Evolutionary conservation across 2,113 vertebrate genomes (phyloP).

Genomic region (Chunga burmeisteri): DNA sequence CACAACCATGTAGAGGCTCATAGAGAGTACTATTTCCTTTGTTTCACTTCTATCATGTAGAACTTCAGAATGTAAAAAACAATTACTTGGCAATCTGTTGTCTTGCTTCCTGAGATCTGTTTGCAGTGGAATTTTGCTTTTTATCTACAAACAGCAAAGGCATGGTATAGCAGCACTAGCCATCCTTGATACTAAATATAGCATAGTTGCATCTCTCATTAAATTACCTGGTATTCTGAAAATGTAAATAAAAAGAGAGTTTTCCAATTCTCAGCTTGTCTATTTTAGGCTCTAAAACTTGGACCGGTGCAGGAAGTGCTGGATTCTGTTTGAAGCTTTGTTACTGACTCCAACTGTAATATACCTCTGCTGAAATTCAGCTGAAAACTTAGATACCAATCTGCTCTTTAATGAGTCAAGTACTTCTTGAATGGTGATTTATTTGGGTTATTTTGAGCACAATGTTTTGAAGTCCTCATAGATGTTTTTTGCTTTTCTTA

Average conservation of each 20-base stretch:
- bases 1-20: rapidly evolving
- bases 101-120: not conserved
- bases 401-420: not conserved
- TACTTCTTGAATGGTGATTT: not conserved
- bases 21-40: not conserved
- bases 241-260: not conserved
- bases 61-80: not conserved
- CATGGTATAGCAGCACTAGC: not conserved
- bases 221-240: not conserved
- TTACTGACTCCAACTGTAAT: not conserved
- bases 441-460: not conserved
- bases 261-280: not conserved
- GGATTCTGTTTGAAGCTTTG: not conserved
- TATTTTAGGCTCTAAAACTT: not conserved
- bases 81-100: not conserved
- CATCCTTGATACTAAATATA: not conserved
- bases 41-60: not conserved
- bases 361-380: not conserved
- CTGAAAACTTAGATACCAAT: not conserved
- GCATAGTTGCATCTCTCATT: not conserved
- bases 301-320: not conserved
- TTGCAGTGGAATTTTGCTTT: not conserved
- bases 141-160: not conserved
- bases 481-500: constrained; percentile 26
- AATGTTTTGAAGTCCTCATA: not conserved